Conservation (phyloP, 2,797 vertebrate genomes). For the Tarsius wallacei region DNA sequence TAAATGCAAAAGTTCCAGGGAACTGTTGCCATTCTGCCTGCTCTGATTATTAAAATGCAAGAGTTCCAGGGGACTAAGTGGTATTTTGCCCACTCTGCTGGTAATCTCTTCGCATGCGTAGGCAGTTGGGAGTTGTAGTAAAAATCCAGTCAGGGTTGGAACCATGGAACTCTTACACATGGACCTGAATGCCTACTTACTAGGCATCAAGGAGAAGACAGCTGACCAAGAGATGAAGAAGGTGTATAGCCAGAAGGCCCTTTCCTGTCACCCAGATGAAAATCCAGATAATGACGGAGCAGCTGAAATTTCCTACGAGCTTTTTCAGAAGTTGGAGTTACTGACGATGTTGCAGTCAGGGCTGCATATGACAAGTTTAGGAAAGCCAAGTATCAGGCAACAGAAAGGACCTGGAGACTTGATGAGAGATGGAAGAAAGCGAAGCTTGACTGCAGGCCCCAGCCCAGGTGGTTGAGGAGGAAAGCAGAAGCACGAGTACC, state of each 20-base stretch:
- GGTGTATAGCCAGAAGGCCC: constrained; percentile 95
- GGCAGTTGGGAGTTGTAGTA: not conserved
- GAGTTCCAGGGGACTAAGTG: not conserved
- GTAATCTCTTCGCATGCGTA: not conserved
- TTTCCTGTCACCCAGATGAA: constrained; percentile 97
- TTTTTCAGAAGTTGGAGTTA: constrained; percentile 97
- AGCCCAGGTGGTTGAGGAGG: not conserved
- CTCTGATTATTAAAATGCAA: not conserved
- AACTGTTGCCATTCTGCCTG: no score
- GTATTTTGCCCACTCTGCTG: not conserved
- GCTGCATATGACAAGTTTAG: constrained; percentile 96
- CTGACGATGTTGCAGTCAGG: constrained; percentile 96
- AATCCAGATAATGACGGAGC: constrained; percentile 97
- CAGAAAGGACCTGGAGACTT: constrained; percentile 94
- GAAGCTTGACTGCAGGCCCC: constrained; percentile 91
- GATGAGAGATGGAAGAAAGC: constrained; percentile 97
- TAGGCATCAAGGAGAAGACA: not conserved
- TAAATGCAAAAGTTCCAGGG: not conserved
- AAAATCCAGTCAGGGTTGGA: not conserved
- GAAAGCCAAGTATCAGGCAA: constrained; percentile 95
- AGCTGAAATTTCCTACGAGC: constrained; percentile 97
- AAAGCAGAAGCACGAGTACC: not conserved
- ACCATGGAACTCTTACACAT: not conserved
- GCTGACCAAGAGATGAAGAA: constrained; percentile 95
- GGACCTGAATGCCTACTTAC: not conserved